Base-by-base conservation (phyloP, 2,888 invertebrate species). In the Lepidocyrtinus sp. region DNA sequence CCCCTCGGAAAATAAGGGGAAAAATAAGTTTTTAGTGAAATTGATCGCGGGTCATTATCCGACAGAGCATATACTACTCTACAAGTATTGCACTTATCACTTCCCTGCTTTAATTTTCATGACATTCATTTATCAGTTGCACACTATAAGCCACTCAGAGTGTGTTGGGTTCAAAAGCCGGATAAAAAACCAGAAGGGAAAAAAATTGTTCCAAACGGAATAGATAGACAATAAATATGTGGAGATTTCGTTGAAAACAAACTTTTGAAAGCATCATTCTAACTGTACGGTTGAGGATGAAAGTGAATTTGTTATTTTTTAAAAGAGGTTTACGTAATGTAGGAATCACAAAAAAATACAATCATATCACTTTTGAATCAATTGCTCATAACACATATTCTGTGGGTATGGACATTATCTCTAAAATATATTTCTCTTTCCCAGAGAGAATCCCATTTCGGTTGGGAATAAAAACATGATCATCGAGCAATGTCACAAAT, bases 111-210 rank as follows among this genome's bases (percentile, higher is more conserved):
- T 7, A 12, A 5, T 36, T 36, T 36, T 36, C 36, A 36, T 12
- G 5, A 36, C 36, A 36, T 36, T 12, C 36, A 7, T 36, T 36
- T 36, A 36, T 36, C 36, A 36, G 36, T 36, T 36, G 36, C 36
- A 36, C 12, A 12, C 5, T 12, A 36, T 36, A n/a, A n/a, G 36
- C 5, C 36, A 36, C 36, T 75, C 63, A 65, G 17, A 63, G 45
- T 25, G 19, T 21, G 45, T 3, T 71, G 65, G 59, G 77, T 77
- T 77, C 71, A 77, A 77, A 71, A 77, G 71, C 76, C 71, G 76
- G 71, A 70, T 70, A 50, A 62, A 46, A 7, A 25, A 1, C 15
- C 21, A 46, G 59, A 27, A 36, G n/a, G n/a, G 25, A 69, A 17
- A 45, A 45, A 46, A 19, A 19, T 50, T 27, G 17, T 15, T 15